Evolutionary conservation across 2,888 invertebrate species (phyloP).

Genomic region (Cistogaster globosa): DNA sequence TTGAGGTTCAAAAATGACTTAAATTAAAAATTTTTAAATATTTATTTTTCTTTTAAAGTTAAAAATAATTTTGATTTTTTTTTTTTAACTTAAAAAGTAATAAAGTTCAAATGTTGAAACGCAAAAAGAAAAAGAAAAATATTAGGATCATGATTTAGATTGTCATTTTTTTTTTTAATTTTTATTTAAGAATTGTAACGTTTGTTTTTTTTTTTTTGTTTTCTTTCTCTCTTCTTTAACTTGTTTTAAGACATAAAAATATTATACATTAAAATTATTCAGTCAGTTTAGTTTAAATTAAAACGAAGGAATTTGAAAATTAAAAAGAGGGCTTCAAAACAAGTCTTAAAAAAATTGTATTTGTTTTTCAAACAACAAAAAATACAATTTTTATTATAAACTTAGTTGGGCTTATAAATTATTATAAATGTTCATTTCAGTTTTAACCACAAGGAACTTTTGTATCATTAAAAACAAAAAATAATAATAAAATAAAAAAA

Average conservation of each 20-base stretch:
- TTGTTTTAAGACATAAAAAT: conserved; percentile 47
- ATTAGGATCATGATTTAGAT: conserved; percentile 45
- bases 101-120: conserved; percentile 6
- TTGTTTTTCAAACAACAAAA: conserved; percentile 37
- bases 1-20: too few relatives aligned
- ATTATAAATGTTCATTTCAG: conserved; percentile 34
- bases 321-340: conserved; percentile 31
- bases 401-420: background rate
- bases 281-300: conserved; percentile 66
- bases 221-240: conserved; percentile 13
- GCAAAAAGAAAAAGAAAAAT: conserved; percentile 25
- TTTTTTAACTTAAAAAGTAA: background rate
- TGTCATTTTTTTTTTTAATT: conserved; percentile 48
- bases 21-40: too few relatives aligned
- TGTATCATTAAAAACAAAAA: conserved; percentile 33
- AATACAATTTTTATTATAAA: conserved; percentile 29
- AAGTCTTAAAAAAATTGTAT: conserved; percentile 46
- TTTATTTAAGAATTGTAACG: conserved; percentile 16
- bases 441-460: conserved; percentile 63
- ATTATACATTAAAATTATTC: conserved; percentile 70
- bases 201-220: conserved; percentile 24
- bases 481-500: conserved; percentile 6
- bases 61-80: background rate
- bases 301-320: conserved; percentile 55
- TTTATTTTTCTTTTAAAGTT: too few relatives aligned